Percentiles rank a stretch among this genome's conserved stretches.
These are phyloP conservation scores for Lithosia quadra DNA, from an alignment of 2,888 invertebrate species.

Conservation along the genomic window DNA sequence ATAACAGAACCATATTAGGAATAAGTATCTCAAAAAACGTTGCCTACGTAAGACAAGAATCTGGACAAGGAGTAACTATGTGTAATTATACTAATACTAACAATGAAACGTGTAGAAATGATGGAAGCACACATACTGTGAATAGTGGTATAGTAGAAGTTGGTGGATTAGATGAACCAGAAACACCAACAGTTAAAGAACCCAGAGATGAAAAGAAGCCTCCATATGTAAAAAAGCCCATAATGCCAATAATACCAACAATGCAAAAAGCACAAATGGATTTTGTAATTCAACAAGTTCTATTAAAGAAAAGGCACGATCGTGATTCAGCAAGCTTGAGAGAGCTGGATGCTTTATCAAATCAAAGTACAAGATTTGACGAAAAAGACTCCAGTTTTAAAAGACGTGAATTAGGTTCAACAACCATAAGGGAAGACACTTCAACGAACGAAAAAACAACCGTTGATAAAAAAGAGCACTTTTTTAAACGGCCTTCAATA, in stretches of 20 bases:
- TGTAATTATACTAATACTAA: conserved; percentile 16
- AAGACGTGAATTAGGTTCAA: conserved; percentile 43
- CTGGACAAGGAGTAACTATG: conserved; percentile 17
- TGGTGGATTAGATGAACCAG: conserved; percentile 28
- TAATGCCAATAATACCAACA: conserved; percentile 22
- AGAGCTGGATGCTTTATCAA: conserved; percentile 54
- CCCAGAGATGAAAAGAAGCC: conserved; percentile 32
- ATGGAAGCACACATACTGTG: conserved; percentile 43
- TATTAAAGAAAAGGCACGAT: conserved; percentile 47
- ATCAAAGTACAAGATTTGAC: conserved; percentile 19
- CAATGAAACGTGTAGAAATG: conserved; percentile 20
- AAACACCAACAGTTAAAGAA: conserved; percentile 25
- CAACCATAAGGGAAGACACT: conserved; percentile 50
- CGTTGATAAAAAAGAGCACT: conserved; percentile 12
- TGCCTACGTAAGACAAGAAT: conserved; percentile 30
- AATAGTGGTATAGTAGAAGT: conserved; percentile 43
- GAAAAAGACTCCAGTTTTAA: conserved; percentile 25
- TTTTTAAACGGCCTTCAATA: neutral
- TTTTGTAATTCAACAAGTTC: conserved; percentile 50
- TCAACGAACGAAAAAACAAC: neutral
- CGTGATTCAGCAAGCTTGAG: conserved; percentile 51
- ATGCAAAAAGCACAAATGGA: conserved; percentile 54
- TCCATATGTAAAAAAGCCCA: conserved; percentile 30
- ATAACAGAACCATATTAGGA: conserved; percentile 23
- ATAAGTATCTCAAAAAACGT: conserved; percentile 2